Evolutionary conservation across 1,140 invertebrate genomes (phyloP).

Genomic region (Drosophila miranda): DNA sequence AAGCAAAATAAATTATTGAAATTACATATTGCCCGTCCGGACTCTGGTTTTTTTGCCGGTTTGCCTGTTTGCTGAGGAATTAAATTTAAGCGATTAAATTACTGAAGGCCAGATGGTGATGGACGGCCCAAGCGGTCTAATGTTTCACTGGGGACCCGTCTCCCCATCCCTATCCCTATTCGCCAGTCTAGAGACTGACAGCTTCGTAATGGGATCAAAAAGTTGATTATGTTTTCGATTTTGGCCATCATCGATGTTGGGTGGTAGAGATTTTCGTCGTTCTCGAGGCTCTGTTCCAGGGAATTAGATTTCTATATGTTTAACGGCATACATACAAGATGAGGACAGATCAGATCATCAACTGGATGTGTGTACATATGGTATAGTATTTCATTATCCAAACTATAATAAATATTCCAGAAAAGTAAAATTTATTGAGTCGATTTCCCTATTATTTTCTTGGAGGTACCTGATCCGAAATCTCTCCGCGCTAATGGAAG

Average conservation of each 20-base stretch:
- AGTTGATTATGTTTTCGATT: constrained; percentile 19
- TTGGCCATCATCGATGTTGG: not conserved
- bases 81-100: constrained; percentile 59
- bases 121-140: constrained; percentile 1
- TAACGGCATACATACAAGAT: too few relatives aligned
- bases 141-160: constrained; percentile 7
- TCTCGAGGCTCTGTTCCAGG: not conserved
- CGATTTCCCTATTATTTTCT: too few relatives aligned
- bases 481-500: not conserved
- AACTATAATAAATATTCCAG: too few relatives aligned
- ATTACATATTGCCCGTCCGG: constrained; percentile 48
- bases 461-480: not conserved
- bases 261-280: not conserved
- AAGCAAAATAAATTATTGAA: constrained; percentile 60
- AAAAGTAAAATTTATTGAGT: too few relatives aligned
- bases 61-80: constrained; percentile 25
- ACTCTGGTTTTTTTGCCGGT: too few relatives aligned
- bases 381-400: too few relatives aligned
- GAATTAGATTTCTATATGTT: not conserved
- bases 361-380: too few relatives aligned
- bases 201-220: constrained; percentile 34
- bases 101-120: constrained; percentile 37
- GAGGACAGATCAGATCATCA: too few relatives aligned
- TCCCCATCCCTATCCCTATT: too few relatives aligned
- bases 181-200: not conserved